Evolutionary conservation across 2,888 invertebrate species (phyloP), one percentile per base, ranked within the genome.

Genomic region (Drosophila ustulata): DNA sequence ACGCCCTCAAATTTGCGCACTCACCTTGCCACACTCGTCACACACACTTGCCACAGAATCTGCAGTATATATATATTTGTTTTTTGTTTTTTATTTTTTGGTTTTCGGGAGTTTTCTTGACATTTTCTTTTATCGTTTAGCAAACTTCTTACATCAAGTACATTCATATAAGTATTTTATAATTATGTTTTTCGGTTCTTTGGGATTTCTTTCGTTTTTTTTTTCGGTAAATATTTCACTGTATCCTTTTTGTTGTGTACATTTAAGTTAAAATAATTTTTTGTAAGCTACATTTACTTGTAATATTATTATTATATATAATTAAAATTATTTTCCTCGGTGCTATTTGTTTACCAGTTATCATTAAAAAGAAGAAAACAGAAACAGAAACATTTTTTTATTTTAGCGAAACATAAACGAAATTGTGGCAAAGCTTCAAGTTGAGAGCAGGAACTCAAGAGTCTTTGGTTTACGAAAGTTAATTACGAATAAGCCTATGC

Each of bases 101-200:
- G 34, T 34, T 34, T 34, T 34, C 8, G 8, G 13, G 64, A 39
- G 37, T 37, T 68, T 58, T 64, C 51, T 73, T 68, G 69, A 73
- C 63, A 62, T 71, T 62, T 62, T 58, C 18, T 34, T 67, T 76
- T 57, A 56, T 78, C 67, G 70, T 50, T 86, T 84, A 87, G 82
- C 84, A 82, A 87, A 82, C 80, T 75, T 81, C 83, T 83, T 84
- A 84, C 84, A 87, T 84, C 87, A 87, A 84, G 63, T 84, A 87
- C 83, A 84, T 84, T 84, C 78, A 87, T 86, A 87, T 78, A 78
- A 65, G 70, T 77, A 77, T 63, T 68, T 65, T 66, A 59, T 63
- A 56, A 55, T 64, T 63, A 59, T 61, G 32, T 34, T 41, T 37
- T 47, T 57, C 55, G 6, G 55, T 45, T 43, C 46, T 37, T 52